Conservation (phyloP, 2,888 invertebrate genomes). For the Resseliella maxima region DNA sequence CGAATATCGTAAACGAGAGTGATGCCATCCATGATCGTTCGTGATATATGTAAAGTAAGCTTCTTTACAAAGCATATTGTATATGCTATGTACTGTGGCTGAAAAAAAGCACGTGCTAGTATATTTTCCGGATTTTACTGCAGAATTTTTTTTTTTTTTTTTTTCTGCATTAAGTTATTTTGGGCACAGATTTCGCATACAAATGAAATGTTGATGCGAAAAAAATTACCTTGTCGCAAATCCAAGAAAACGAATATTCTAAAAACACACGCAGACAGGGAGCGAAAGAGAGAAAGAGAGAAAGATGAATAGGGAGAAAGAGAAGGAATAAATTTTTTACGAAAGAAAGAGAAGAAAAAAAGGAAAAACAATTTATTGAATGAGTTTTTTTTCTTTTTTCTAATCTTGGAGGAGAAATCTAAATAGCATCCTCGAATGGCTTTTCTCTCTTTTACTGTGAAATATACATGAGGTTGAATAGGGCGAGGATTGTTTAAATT, state of each 20-base stretch:
- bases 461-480: background rate
- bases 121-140: conserved; percentile 8
- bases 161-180: background rate
- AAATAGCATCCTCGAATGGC: background rate
- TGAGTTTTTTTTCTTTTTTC: conserved; percentile 11
- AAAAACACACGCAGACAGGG: background rate
- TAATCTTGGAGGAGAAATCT: background rate
- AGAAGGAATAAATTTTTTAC: background rate
- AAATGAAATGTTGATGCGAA: conserved; percentile 15
- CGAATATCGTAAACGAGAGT: background rate
- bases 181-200: conserved; percentile 24
- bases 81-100: background rate
- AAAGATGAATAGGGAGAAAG: too few relatives aligned
- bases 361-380: conserved; percentile 44
- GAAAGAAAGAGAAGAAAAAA: background rate
- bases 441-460: background rate
- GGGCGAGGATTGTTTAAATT: background rate
- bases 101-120: background rate
- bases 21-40: background rate
- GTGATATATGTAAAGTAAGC: background rate
- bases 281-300: background rate
- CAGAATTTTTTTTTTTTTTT: background rate
- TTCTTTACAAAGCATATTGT: conserved; percentile 7
- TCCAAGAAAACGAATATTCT: background rate
- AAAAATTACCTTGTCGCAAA: conserved; percentile 29